Evolutionary conservation across 2,113 vertebrate genomes (phyloP), one percentile per base, ranked within the genome.

Genomic region (Carettochelys insculpta): DNA sequence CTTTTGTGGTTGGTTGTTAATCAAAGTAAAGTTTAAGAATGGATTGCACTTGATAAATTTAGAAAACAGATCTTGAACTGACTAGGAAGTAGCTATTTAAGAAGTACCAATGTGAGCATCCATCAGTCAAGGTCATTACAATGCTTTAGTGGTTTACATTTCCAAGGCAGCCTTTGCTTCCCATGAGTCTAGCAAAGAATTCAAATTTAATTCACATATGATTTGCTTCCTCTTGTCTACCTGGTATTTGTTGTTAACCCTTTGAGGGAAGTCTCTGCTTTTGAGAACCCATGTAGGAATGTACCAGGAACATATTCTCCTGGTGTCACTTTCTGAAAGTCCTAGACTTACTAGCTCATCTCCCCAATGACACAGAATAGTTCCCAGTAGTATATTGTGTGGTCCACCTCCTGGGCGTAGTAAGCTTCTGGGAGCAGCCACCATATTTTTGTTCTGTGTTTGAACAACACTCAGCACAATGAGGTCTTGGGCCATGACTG

Each of bases 381-480:
- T 71, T 85, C 52, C 76, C 88, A 73, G 13, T 43, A 51, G 22
- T 82, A 4, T 47, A 16, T 8, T 81, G 93, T 50, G 11, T 80
- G 41, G 90, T 61, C 31, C 92, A 80, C 80, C 0, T 0, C 86
- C 86, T 48, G 48, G 29, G 24, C 80, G 94, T 83, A 20, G 20
- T 54, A 89, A 81, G 27, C 24, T 47, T 82, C 34, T 73, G 50
- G 5, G 27, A 1, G 1, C 43, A 71, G n/a, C 29, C 24, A 77
- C 11, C 16, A 19, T 25, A 43, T 79, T 38, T 82, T 82, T 8
- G 58, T 65, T 80, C 58, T 27, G 4, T 82, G 48, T 81, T 92
- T 81, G 2, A 29, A 45, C 58, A 24, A 25, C 0, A 0, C 1
- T 17, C 34, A 65, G 1, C 29, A 61, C 38, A 47, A n/a, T 17